A percentile compares a stretch with the other conserved stretches of the same genome.
Conservation (phyloP, 2,888 invertebrate species). For the Elegia similella region DNA sequence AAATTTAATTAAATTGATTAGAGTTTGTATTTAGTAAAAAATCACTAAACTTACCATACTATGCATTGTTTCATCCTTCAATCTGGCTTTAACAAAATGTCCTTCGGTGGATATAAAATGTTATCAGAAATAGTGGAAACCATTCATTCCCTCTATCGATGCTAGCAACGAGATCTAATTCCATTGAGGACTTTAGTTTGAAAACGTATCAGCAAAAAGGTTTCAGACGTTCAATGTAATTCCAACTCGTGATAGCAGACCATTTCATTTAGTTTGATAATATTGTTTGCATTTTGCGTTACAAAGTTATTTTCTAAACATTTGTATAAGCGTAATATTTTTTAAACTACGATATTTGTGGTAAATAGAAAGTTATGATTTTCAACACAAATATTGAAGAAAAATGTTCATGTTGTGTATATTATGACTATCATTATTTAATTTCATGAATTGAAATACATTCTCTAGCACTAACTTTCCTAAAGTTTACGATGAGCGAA, state of each 20-base stretch:
- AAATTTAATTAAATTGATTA: too few species aligned
- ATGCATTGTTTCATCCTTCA: not conserved
- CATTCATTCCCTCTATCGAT: not conserved
- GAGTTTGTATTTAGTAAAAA: too few species aligned
- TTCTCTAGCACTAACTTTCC: too few species aligned
- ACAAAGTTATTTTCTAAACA: not conserved
- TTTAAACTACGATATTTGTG: too few species aligned
- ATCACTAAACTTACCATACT: not conserved
- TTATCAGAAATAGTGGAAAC: conserved; percentile 1
- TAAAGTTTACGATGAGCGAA: too few species aligned
- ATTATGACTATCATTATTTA: too few species aligned
- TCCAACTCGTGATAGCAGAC: not conserved
- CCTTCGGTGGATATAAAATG: not conserved
- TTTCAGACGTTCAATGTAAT: conserved; percentile 4
- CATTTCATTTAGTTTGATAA: not conserved
- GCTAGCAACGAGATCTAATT: not conserved
- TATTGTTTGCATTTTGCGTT: not conserved
- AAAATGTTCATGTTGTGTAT: too few species aligned
- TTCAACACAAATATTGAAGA: too few species aligned
- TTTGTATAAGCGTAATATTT: not conserved
- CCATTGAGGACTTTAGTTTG: conserved; percentile 2
- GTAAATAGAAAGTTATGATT: too few species aligned
- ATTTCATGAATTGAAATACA: too few species aligned
- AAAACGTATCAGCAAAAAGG: not conserved
- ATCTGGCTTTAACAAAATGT: not conserved